Evolutionary conservation across 1,140 invertebrate genomes (phyloP), one percentile per base, ranked within the genome.

Genomic region (Glomeris maerens): DNA sequence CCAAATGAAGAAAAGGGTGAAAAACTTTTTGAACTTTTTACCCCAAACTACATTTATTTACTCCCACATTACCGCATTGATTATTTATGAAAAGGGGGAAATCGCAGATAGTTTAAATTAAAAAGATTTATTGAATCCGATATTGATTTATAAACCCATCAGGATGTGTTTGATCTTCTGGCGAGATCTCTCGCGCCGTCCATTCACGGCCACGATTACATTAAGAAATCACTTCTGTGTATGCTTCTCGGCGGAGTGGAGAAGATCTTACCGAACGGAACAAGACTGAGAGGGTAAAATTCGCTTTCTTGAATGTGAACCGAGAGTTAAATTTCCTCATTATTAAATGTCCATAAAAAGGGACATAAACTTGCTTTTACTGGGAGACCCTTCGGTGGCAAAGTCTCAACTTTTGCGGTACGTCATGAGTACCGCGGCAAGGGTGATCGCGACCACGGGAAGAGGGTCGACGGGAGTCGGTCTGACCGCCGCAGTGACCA

Each of bases 341-440:
- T n/a, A n/a, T n/a, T n/a, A n/a, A n/a, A n/a, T n/a, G n/a, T n/a
- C n/a, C n/a, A n/a, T n/a, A n/a, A n/a, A 21, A 62, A 84, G 83
- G 57, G 96, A 98, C 63, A 95, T 99, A 44, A 99, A 99, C 67
- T 72, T 98, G 27, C 71, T 98, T 17, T 71, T 99, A 0, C 97
- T 99, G 62, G 96, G 96, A 40, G 96, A 99, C 76, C 96, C 96
- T 0, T 95, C 91, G 45, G 95, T 98, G 40, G 95, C 95, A 2
- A 99, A 99, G 70, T 98, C 94, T 0, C 96, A 99, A 65, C 70
- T 98, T 56, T 67, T 99, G 2, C 79, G 92, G 3, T 99, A 98
- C 64, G 94, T 98, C 2, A 67, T 97, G 38, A 77, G 81, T 61
- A 94, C 90, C 0, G 94, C 95, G 1, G 93, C 93, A 0, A 69